Evolutionary conservation across 2,113 vertebrate species (phyloP).

Genomic region (Rhinoderma darwinii): DNA sequence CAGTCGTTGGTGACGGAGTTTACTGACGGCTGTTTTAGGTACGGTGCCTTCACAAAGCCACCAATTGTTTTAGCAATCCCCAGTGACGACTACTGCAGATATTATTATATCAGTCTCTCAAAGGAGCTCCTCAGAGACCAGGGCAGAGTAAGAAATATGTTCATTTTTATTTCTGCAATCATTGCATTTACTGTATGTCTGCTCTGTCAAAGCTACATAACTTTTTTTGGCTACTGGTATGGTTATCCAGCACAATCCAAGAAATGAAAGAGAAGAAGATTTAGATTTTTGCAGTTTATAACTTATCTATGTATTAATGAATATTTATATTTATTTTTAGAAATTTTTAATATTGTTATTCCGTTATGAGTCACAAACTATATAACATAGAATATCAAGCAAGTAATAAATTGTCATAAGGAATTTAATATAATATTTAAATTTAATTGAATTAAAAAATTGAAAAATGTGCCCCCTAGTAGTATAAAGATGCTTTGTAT

Average conservation of each 20-base stretch:
- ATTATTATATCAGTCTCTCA: slow-evolving; percentile 17
- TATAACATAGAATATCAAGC: too few species aligned
- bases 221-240: not conserved
- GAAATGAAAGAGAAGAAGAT: not conserved
- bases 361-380: too few species aligned
- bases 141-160: not conserved
- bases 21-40: not conserved
- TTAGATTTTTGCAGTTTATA: not conserved
- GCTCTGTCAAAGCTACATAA: not conserved
- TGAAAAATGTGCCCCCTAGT: not conserved
- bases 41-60: not conserved
- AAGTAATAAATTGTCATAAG: too few species aligned
- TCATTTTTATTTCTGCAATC: slow-evolving; percentile 6
- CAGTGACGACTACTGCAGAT: not conserved
- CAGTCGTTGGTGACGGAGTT: not conserved
- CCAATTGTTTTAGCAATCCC: slow-evolving; percentile 5
- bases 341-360: too few species aligned
- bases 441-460: too few species aligned
- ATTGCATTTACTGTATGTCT: not conserved
- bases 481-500: not conserved
- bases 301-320: too few species aligned
- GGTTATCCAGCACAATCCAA: not conserved
- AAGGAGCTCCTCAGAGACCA: slow-evolving; percentile 7
- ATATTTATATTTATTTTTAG: too few species aligned
- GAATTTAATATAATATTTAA: too few species aligned